phyloP scores from a whole-genome alignment of 2,113 vertebrate genomes.

The Physeter macrocephalus region DNA sequence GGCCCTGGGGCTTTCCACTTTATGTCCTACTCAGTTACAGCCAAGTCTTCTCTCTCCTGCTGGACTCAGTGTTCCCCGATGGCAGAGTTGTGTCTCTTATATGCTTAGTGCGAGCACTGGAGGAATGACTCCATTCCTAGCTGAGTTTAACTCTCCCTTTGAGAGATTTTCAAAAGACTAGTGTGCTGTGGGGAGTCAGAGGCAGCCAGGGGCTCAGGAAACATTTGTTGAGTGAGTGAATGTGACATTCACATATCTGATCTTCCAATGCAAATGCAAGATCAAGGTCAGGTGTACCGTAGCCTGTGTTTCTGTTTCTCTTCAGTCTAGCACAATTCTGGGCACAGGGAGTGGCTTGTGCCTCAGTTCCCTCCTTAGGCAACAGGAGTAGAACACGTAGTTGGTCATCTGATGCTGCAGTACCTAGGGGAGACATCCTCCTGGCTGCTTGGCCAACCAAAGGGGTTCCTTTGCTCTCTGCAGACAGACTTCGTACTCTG shows the following conservation, averaged over 20 bases:
- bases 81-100: not conserved
- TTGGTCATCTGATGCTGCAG: not conserved
- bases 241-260: not conserved
- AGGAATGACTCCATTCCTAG: not conserved
- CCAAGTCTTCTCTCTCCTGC: not conserved
- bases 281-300: not conserved
- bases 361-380: not conserved
- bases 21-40: not conserved
- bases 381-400: not conserved
- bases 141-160: not conserved
- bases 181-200: not conserved
- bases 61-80: not conserved
- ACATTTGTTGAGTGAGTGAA: not conserved
- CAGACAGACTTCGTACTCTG: not conserved
- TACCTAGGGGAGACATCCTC: not conserved
- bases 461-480: not conserved
- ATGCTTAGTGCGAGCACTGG: not conserved
- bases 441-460: not conserved
- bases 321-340: not conserved
- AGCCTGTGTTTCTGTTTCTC: not conserved
- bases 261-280: not conserved
- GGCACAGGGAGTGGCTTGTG: not conserved
- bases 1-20: not conserved
- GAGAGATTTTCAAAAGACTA: constrained; percentile 7
- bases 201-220: not conserved